Conservation (phyloP, 2,113 vertebrate genomes). For the Tylochromis polylepis region DNA sequence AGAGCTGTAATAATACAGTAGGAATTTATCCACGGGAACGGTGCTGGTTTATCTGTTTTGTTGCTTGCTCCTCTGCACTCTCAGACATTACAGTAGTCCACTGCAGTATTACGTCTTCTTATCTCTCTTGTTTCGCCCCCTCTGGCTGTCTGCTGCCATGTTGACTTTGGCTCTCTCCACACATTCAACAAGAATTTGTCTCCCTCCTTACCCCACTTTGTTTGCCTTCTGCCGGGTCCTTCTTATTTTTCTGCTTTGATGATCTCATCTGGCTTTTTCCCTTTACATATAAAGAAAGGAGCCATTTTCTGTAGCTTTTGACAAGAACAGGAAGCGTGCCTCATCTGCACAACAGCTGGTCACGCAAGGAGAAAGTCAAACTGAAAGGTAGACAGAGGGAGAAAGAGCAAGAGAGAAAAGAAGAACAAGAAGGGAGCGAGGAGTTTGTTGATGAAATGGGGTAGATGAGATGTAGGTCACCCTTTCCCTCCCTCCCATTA, state of each 20-base stretch:
- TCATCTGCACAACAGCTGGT: slow-evolving; percentile 48
- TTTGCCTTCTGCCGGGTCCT: not conserved
- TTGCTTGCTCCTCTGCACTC: not conserved
- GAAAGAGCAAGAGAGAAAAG: not conserved
- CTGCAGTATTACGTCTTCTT: not conserved
- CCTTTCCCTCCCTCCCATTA: not conserved
- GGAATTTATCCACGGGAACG: not conserved
- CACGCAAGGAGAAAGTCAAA: not conserved
- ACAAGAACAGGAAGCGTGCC: slow-evolving; percentile 4
- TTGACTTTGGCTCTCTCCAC: slow-evolving; percentile 43
- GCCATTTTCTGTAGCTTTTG: not conserved
- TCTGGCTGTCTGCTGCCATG: slow-evolving; percentile 25
- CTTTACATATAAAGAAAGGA: not conserved
- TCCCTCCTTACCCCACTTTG: not conserved
- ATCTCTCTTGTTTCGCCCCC: not conserved
- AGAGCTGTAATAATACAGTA: slow-evolving; percentile 10
- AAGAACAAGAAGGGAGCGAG: not conserved
- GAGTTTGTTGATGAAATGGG: slow-evolving; percentile 1
- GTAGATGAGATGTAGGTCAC: slow-evolving; percentile 47
- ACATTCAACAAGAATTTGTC: not conserved
- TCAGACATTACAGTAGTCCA: not conserved
- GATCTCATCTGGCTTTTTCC: not conserved
- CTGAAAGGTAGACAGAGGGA: not conserved
- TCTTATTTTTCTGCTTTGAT: not conserved
- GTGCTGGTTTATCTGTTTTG: not conserved